Evolutionary conservation across 1,140 invertebrate species (phyloP).

Genomic region (Linepithema humile): DNA sequence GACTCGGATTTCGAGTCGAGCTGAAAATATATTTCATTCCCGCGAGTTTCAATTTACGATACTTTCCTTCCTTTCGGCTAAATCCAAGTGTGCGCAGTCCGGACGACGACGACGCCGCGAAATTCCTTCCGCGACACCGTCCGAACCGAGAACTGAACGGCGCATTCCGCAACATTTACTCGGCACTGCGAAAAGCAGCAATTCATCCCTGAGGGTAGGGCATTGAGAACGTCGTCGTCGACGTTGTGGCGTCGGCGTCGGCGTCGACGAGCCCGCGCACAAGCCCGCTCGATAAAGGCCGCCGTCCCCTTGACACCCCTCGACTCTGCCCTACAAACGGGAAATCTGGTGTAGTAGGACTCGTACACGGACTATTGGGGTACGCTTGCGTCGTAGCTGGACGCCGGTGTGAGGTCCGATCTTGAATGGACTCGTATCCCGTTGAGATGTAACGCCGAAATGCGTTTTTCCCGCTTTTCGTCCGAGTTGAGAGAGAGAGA

Average conservation of each 20-base stretch:
- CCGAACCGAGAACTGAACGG: no score
- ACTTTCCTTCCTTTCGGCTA: no score
- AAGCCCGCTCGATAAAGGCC: slow-evolving; percentile 81
- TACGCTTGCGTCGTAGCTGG: slow-evolving; percentile 41
- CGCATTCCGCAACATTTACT: neutral
- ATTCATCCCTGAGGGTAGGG: slow-evolving; percentile 42
- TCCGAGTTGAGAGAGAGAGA: no score
- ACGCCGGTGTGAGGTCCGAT: neutral
- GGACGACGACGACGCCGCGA: no score
- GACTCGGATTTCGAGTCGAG: neutral
- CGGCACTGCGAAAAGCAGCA: neutral
- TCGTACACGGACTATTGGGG: slow-evolving; percentile 34
- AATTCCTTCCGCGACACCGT: no score
- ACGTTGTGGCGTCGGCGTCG: slow-evolving; percentile 48
- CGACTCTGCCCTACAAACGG: slow-evolving; percentile 68
- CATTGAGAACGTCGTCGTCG: slow-evolving; percentile 42
- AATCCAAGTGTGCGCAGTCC: no score
- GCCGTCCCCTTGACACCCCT: slow-evolving; percentile 40
- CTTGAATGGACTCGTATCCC: slow-evolving; percentile 32
- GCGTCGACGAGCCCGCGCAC: slow-evolving; percentile 69
- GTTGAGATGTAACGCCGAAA: neutral
- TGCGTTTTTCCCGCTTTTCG: neutral
- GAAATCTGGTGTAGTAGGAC: slow-evolving; percentile 67
- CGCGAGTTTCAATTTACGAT: no score
- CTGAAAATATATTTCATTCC: neutral